Percentiles rank a stretch among this genome's conserved stretches.
phyloP scores from a whole-genome alignment of 2,888 invertebrate species.

The Ochropacha duplaris region DNA sequence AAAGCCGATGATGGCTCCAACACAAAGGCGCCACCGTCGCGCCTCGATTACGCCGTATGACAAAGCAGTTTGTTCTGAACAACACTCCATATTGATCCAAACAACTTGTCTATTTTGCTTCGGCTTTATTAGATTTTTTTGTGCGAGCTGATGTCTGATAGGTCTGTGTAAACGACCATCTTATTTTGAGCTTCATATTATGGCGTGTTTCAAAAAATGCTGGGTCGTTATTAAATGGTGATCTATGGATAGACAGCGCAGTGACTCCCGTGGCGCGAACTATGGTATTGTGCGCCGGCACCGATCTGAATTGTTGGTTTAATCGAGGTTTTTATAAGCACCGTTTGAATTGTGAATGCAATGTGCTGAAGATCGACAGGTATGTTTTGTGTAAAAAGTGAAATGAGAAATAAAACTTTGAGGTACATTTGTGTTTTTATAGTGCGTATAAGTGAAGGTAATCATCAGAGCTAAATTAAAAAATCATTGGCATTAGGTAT shows the following conservation, averaged over 20 bases:
- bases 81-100: slow-evolving; percentile 82
- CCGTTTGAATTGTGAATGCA: slow-evolving; percentile 60
- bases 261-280: slow-evolving; percentile 72
- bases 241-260: slow-evolving; percentile 39
- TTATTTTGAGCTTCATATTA: slow-evolving; percentile 24
- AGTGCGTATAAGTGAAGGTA: too few species aligned
- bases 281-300: slow-evolving; percentile 68
- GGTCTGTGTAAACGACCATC: slow-evolving; percentile 44
- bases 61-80: slow-evolving; percentile 76
- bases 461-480: not conserved
- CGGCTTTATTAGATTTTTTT: slow-evolving; percentile 76
- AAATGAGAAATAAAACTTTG: slow-evolving; percentile 28
- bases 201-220: slow-evolving; percentile 6
- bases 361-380: slow-evolving; percentile 39
- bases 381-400: slow-evolving; percentile 48
- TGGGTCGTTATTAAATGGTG: slow-evolving; percentile 32
- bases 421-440: slow-evolving; percentile 3
- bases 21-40: slow-evolving; percentile 79
- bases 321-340: slow-evolving; percentile 72
- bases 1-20: slow-evolving; percentile 71
- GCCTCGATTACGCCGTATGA: slow-evolving; percentile 81
- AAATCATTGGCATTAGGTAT: not conserved
- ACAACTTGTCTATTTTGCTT: slow-evolving; percentile 74
- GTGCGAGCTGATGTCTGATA: slow-evolving; percentile 29
- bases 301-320: slow-evolving; percentile 77